Evolutionary conservation across 2,797 vertebrate genomes (phyloP), one percentile per base, ranked within the genome.

Genomic region (Cottoperca gobio): DNA sequence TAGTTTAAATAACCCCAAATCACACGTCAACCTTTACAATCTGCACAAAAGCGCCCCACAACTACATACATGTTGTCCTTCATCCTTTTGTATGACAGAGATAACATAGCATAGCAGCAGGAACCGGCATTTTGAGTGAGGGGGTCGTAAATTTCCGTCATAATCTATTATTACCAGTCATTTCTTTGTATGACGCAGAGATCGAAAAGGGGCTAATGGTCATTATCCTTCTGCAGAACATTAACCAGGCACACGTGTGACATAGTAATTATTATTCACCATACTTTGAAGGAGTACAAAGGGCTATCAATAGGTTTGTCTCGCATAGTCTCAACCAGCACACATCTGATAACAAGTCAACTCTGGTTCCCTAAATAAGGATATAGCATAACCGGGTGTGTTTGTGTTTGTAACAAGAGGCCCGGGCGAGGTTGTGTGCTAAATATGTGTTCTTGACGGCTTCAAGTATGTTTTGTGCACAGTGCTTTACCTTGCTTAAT

Each of bases 321-420:
- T 76, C 50, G 31, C 73, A 60, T 79, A 57, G n/a, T 55, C 72
- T 73, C n/a, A 6, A 76, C 78, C 58, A 19, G 70, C 72, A 42
- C 26, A 53, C 23, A 73, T 75, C 73, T 75, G 73, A 86, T 81
- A 79, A 87, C 49, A 48, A 35, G 48, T 64, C 72, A 59, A 24
- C 1, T 23, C 31, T 33, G 26, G 43, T 77, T 75, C 74, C 42
- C 46, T 66, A 58, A 43, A 71, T 54, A 76, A 65, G 62, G 58
- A 67, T 68, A 74, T 72, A 39, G 39, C 35, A 5, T 11, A 63
- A 53, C 12, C 13, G 1, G 9, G 50, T 33, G 52, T 67, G 62
- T 78, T 53, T 77, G 63, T 68, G 55, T 71, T 50, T 73, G 58
- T 21, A 54, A 58, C 48, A 31, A 26, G 35, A 63, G 49, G 5